Evolutionary conservation across 2,888 invertebrate genomes (phyloP).

Genomic region (Tricholauxania praeusta): DNA sequence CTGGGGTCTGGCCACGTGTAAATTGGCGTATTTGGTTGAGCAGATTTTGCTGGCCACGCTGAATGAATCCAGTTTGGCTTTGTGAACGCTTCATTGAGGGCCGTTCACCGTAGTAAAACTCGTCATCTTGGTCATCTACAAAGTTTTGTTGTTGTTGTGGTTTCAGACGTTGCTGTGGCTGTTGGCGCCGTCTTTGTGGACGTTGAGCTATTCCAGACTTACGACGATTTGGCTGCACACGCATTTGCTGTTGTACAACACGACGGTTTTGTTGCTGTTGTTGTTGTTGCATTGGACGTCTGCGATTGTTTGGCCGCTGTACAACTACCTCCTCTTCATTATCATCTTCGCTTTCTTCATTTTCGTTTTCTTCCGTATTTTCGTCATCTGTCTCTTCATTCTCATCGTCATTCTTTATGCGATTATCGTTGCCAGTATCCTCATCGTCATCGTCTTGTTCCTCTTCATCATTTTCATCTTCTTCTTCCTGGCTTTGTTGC

Average conservation of each 20-base stretch:
- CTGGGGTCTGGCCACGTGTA: conserved; percentile 53
- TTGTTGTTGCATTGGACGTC: conserved; percentile 34
- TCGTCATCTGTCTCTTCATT: conserved; percentile 50
- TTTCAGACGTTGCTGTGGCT: background rate
- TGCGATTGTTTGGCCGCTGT: conserved; percentile 43
- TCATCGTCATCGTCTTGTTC: background rate
- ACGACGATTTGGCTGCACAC: too few species aligned
- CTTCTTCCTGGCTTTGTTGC: conserved; percentile 15
- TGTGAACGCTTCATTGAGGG: conserved; percentile 44
- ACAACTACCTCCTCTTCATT: conserved; percentile 42
- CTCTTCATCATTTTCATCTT: conserved; percentile 16
- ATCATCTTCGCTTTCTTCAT: conserved; percentile 43
- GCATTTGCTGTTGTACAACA: too few species aligned
- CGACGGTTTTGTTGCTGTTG: too few species aligned
- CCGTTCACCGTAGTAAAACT: conserved; percentile 35
- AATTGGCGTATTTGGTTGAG: conserved; percentile 59
- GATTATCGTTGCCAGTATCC: conserved; percentile 4
- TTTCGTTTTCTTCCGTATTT: conserved; percentile 46
- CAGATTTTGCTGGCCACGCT: conserved; percentile 56
- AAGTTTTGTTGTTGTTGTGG: background rate
- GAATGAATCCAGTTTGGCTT: conserved; percentile 53
- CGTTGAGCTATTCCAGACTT: conserved; percentile 18
- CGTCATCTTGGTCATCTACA: conserved; percentile 8
- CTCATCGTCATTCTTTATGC: conserved; percentile 50
- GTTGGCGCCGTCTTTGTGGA: conserved; percentile 27